phyloP scores from a whole-genome alignment of 2,797 vertebrate genomes.

The Malacoraja senta region DNA sequence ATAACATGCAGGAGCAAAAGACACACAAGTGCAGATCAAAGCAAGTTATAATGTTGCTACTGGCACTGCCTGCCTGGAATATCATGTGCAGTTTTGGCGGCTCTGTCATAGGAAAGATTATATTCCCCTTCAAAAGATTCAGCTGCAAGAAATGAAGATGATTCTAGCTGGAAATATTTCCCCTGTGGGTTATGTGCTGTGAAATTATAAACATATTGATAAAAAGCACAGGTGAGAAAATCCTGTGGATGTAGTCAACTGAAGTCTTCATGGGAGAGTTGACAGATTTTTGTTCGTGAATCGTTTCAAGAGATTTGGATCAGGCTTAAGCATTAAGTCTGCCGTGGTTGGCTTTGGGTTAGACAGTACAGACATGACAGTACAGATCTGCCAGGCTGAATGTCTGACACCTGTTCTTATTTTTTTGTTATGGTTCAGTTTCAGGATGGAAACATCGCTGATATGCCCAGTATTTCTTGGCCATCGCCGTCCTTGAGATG shows the following conservation, averaged over 20 bases:
- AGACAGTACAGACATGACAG: not conserved
- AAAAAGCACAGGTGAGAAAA: slow-evolving; percentile 1
- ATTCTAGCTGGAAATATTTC: slow-evolving; percentile 21
- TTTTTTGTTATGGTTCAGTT: no score
- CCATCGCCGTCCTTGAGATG: no score
- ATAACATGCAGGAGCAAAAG: slow-evolving; percentile 3
- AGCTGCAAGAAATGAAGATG: slow-evolving; percentile 1
- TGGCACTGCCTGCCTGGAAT: slow-evolving; percentile 6
- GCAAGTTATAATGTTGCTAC: slow-evolving; percentile 16
- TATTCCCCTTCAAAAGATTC: slow-evolving; percentile 23
- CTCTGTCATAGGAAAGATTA: not conserved
- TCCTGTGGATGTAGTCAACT: not conserved
- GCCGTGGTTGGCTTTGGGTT: no score
- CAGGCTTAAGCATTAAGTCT: no score
- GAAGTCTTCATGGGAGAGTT: not conserved
- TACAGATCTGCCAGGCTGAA: not conserved
- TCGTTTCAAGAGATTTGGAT: not conserved
- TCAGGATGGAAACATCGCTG: no score
- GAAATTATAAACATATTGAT: slow-evolving; percentile 5
- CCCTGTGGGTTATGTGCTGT: not conserved
- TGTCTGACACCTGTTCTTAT: not conserved
- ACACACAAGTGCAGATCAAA: not conserved
- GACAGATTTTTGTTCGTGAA: not conserved
- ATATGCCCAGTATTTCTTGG: no score
- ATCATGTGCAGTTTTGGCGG: not conserved